Evolutionary conservation across 1,140 invertebrate species (phyloP), one percentile per base, ranked within the genome.

Genomic region (Magallana angulata): DNA sequence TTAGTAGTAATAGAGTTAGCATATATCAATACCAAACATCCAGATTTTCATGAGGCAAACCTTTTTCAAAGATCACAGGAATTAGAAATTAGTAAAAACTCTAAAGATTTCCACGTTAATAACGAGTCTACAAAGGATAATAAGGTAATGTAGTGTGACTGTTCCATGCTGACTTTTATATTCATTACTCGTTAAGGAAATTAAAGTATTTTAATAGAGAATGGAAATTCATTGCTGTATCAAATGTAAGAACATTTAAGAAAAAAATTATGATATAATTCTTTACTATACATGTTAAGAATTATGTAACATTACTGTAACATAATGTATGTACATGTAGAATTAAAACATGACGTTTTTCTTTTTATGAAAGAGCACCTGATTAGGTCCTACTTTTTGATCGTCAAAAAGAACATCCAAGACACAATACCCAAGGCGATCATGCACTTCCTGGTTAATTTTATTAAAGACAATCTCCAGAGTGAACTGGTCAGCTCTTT

Each of bases 371-470:
- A 94, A 96, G 98, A 99, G 94, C 96, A 97, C 89, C 96, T 99
- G 60, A 99, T 99, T 91, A 98, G 98, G 94, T 98, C 98, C 1
- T 99, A 99, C 95, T 99, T 99, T 95, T 97, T 99, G 94, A 99
- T 99, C 93, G 98, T 99, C 56, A 96, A 98, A 56, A 99, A 99
- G 95, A 99, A 98, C 60, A 99, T 99, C 94, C 98, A 99, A 95
- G 99, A 99, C 95, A 98, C 97, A 84, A 98, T 99, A 81, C 99
- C 99, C 11, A 99, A 99, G 95, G 98, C 99, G 57, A 97, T 99
- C 90, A 99, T 99, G 99, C 98, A 99, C 96, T 99, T 99, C 95
- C 96, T 99, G 92, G 99, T 99, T 83, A 99, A 99, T 96, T 97
- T 96, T 95, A 98, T 99, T 60, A 98, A 99, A 94, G 98, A 99